phyloP scores from a whole-genome alignment of 2,797 vertebrate genomes.

The Amphiprion clarkii region DNA sequence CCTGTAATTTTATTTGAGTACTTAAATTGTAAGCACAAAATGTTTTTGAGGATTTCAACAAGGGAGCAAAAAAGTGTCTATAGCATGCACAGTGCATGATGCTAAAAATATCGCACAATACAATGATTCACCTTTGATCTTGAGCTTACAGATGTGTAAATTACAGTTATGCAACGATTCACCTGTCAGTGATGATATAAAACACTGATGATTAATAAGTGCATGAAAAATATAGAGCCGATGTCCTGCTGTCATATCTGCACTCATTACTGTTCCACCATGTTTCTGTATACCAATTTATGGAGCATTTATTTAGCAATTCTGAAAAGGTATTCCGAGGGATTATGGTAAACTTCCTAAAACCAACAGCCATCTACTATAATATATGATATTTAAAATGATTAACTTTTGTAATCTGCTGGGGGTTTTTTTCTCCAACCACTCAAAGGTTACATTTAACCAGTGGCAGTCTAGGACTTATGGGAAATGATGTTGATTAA shows the following conservation, averaged over 20 bases:
- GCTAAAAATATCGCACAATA: conserved; percentile 10
- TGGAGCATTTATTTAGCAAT: background rate
- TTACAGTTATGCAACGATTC: background rate
- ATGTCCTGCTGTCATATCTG: background rate
- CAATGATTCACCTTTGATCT: background rate
- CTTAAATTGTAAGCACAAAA: background rate
- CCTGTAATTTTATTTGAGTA: background rate
- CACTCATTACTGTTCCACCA: background rate
- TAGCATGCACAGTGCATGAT: background rate
- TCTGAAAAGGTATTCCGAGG: background rate
- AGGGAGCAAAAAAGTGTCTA: background rate
- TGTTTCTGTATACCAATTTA: background rate
- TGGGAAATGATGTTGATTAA: too few species aligned
- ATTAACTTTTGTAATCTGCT: too few species aligned
- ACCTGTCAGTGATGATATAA: background rate
- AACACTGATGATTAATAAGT: conserved; percentile 4
- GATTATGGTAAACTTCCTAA: too few species aligned
- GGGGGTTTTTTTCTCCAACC: too few species aligned
- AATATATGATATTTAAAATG: background rate
- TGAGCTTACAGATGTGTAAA: background rate
- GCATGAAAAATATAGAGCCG: background rate
- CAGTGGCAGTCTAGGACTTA: background rate
- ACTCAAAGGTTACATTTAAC: background rate
- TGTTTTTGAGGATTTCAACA: background rate
- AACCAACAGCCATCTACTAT: background rate